A percentile compares a stretch with the other conserved stretches of the same genome.
Evolutionary conservation across 2,888 invertebrate genomes (phyloP).

Genomic region (Eutolmus rufibarbis): DNA sequence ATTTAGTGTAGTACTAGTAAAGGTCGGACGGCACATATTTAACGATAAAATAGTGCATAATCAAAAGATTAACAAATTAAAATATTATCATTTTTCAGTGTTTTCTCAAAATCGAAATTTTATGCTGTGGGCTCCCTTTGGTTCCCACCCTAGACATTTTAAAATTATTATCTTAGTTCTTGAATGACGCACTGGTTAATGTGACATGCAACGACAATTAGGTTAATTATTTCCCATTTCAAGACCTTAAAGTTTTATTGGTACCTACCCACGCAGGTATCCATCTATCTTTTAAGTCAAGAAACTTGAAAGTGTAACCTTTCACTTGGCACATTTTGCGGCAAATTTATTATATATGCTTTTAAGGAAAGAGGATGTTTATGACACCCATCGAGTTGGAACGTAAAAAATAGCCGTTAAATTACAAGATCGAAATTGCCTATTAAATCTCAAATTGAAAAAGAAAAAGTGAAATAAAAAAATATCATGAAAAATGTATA

Average conservation of each 20-base stretch:
- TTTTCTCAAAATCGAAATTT: no score
- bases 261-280: neutral
- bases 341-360: neutral
- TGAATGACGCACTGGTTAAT: neutral
- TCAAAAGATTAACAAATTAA: no score
- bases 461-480: neutral
- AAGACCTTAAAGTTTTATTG: neutral
- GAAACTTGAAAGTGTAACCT: neutral
- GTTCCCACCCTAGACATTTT: no score
- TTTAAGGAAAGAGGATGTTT: neutral
- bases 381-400: neutral
- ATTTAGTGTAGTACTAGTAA: no score
- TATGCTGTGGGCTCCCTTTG: no score
- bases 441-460: neutral
- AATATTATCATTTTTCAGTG: no score
- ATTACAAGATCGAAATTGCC: neutral
- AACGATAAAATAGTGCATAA: no score
- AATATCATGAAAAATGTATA: neutral
- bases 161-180: no score
- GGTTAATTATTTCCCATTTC: neutral
- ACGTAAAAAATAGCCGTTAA: neutral
- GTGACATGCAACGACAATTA: neutral
- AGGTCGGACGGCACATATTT: no score
- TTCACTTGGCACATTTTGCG: neutral
- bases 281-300: neutral